Evolutionary conservation across 1,140 invertebrate genomes (phyloP).

Genomic region (Cotesia vestalis): DNA sequence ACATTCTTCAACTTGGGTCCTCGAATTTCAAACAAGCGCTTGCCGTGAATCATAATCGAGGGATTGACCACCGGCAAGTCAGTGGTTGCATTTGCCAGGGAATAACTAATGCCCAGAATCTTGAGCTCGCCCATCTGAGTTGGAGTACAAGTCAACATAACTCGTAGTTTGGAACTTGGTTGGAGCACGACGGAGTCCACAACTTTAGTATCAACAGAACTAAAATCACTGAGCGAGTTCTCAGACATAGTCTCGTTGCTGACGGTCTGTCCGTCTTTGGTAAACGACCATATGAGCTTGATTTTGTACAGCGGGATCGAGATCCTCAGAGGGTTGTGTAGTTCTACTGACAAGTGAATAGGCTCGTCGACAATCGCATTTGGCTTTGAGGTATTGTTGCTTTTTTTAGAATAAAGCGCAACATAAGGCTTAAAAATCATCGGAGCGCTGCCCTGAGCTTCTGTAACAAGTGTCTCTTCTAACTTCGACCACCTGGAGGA

Average conservation of each 20-base stretch:
- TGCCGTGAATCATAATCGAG: slow-evolving; percentile 68
- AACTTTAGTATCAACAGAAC: slow-evolving; percentile 60
- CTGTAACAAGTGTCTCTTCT: slow-evolving; percentile 80
- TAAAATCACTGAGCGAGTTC: slow-evolving; percentile 46
- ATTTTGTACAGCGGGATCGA: slow-evolving; percentile 77
- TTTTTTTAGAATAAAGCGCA: slow-evolving; percentile 73
- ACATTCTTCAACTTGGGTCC: slow-evolving; percentile 62
- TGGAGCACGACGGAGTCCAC: slow-evolving; percentile 59
- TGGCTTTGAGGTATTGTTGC: slow-evolving; percentile 74
- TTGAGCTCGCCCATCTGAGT: slow-evolving; percentile 54
- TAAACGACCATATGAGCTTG: slow-evolving; percentile 82
- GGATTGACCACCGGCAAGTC: slow-evolving; percentile 52
- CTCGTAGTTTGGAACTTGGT: slow-evolving; percentile 58
- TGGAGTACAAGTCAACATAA: slow-evolving; percentile 54
- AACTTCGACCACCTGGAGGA: slow-evolving; percentile 73
- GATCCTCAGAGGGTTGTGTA: slow-evolving; percentile 85
- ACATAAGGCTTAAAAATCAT: slow-evolving; percentile 82
- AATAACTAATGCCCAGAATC: slow-evolving; percentile 55
- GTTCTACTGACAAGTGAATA: slow-evolving; percentile 78
- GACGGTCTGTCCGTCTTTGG: slow-evolving; percentile 57
- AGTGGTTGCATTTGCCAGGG: slow-evolving; percentile 54
- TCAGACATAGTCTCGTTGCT: slow-evolving; percentile 59
- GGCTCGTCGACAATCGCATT: slow-evolving; percentile 81
- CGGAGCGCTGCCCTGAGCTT: slow-evolving; percentile 74
- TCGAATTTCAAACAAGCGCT: slow-evolving; percentile 70